These are phyloP conservation scores for Pararge aegeria DNA, from an alignment of 1,140 invertebrate species.

Conservation along the genomic window DNA sequence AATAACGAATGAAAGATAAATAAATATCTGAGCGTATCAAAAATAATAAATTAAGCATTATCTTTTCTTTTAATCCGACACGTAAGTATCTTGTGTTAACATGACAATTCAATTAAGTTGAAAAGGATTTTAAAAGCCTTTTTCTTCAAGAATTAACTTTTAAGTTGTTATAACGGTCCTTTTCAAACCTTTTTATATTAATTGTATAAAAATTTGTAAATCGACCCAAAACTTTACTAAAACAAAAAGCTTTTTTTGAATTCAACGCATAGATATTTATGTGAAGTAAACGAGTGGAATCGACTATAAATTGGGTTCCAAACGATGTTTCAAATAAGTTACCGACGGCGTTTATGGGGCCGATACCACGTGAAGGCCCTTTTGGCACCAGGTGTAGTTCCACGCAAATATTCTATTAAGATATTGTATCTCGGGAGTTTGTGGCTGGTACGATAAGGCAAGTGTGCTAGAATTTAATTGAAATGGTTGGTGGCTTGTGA, in stretches of 20 bases:
- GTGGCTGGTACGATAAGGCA: neutral
- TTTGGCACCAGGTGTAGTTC: conserved; percentile 22
- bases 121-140: neutral
- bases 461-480: neutral
- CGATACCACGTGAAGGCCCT: conserved; percentile 38
- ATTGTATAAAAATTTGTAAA: neutral
- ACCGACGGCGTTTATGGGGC: conserved; percentile 56
- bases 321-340: conserved; percentile 51
- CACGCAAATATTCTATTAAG: conserved; percentile 20
- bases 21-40: neutral
- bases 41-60: neutral
- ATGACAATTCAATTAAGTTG: neutral
- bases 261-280: conserved; percentile 11
- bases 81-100: neutral
- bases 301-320: neutral
- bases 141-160: neutral
- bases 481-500: too few relatives aligned
- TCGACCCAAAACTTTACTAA: neutral
- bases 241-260: conserved; percentile 1
- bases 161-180: neutral
- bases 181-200: conserved; percentile 2
- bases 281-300: conserved; percentile 9
- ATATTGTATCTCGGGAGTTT: conserved; percentile 9
- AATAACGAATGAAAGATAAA: neutral
- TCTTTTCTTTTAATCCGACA: neutral